Conservation (phyloP, 2,888 invertebrate genomes). For the Holacanthella duospinosa region DNA sequence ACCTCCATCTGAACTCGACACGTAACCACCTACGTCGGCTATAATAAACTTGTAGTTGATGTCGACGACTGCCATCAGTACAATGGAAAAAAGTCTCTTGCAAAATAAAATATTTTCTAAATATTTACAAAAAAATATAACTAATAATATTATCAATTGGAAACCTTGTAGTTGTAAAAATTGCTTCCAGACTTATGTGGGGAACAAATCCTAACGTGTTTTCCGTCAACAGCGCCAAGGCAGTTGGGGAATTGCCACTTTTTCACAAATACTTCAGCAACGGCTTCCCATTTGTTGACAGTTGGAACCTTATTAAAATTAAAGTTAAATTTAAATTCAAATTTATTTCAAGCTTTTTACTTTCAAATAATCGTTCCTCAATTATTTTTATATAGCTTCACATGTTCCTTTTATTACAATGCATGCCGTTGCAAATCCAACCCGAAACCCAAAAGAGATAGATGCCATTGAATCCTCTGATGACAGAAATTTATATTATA, state of each 20-base stretch:
- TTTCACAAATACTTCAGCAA: too few relatives aligned
- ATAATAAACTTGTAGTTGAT: slow-evolving; percentile 4
- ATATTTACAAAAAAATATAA: not conserved
- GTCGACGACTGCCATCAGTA: slow-evolving; percentile 8
- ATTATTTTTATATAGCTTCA: too few relatives aligned
- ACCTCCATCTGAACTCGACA: not conserved
- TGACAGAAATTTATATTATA: too few relatives aligned
- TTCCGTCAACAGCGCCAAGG: slow-evolving; percentile 18
- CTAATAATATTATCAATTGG: not conserved
- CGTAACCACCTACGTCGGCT: slow-evolving; percentile 2
- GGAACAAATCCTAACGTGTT: slow-evolving; percentile 21
- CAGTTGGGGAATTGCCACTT: slow-evolving; percentile 31
- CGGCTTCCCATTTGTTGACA: too few relatives aligned
- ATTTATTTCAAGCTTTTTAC: too few relatives aligned
- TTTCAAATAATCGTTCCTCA: too few relatives aligned
- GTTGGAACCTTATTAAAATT: too few relatives aligned
- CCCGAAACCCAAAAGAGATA: too few relatives aligned
- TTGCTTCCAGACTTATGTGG: slow-evolving; percentile 25
- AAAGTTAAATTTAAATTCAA: too few relatives aligned
- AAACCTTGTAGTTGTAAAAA: slow-evolving; percentile 31
- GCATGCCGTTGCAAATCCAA: too few relatives aligned
- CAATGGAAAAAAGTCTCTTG: not conserved
- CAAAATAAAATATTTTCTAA: not conserved
- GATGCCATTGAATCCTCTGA: too few relatives aligned
- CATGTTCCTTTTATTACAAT: too few relatives aligned